phyloP scores from a whole-genome alignment of 2,797 vertebrate species.

The Leucoraja ocellata region DNA sequence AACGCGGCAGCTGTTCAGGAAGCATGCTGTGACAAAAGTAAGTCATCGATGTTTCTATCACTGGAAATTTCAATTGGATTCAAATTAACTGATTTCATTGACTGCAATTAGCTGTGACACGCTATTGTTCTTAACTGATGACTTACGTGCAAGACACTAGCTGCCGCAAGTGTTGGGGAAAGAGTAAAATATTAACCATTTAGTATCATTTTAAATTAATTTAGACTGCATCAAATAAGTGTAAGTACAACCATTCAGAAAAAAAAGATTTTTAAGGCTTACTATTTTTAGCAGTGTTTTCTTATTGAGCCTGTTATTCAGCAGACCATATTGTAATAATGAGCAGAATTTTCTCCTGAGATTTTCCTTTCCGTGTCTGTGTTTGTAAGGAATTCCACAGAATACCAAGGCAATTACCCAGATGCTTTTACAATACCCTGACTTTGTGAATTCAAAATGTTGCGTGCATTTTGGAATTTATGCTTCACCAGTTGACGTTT shows the following conservation, averaged over 20 bases:
- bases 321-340: background rate
- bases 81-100: constrained; percentile 30
- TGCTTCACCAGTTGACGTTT: background rate
- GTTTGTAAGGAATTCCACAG: background rate
- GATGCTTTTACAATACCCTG: background rate
- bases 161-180: background rate
- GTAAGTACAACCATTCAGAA: background rate
- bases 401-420: background rate
- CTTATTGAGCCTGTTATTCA: background rate
- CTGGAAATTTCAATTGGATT: constrained; percentile 36
- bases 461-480: background rate
- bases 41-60: constrained; percentile 25
- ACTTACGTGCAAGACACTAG: background rate
- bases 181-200: background rate
- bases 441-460: background rate
- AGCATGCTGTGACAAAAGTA: constrained; percentile 32
- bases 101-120: constrained; percentile 34
- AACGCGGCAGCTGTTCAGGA: constrained; percentile 43
- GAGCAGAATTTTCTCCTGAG: background rate
- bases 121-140: constrained; percentile 28
- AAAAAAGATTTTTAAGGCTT: background rate
- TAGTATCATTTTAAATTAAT: background rate
- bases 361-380: background rate
- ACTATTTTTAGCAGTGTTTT: background rate
- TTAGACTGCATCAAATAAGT: background rate